phyloP scores from a whole-genome alignment of 1,140 invertebrate species.

The Leguminivora glycinivorella region DNA sequence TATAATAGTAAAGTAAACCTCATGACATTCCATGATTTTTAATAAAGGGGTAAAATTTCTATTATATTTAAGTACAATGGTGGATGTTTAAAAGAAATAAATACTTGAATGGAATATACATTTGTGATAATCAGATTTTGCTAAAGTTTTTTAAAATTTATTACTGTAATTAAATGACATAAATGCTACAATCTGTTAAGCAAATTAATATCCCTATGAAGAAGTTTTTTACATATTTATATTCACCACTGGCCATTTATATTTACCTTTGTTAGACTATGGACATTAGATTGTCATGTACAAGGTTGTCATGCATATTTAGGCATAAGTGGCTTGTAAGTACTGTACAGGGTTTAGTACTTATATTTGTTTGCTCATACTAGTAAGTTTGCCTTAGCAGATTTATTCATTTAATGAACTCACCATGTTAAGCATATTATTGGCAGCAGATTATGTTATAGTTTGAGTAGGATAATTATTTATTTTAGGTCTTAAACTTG shows the following conservation, averaged over 20 bases:
- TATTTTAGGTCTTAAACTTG: neutral
- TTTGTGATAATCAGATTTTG: conserved; percentile 1
- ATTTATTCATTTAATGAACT: conserved; percentile 16
- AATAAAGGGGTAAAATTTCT: neutral
- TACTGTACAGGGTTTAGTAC: conserved; percentile 23
- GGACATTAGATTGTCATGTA: neutral
- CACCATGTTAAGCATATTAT: conserved; percentile 16
- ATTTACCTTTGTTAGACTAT: neutral
- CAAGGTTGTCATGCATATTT: conserved; percentile 7
- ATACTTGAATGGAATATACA: neutral
- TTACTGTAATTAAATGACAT: neutral
- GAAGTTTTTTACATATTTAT: neutral
- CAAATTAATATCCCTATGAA: neutral
- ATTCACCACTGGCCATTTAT: conserved; percentile 9
- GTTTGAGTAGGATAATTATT: conserved; percentile 23
- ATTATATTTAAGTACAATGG: conserved; percentile 11
- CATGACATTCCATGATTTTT: conserved; percentile 13
- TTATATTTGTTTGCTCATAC: conserved; percentile 24
- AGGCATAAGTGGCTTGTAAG: neutral
- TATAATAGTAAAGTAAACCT: neutral
- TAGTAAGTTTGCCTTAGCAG: conserved; percentile 6
- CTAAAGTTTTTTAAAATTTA: neutral
- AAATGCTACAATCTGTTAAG: neutral
- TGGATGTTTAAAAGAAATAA: neutral
- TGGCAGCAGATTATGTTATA: conserved; percentile 22